A percentile compares a stretch with the other conserved stretches of the same genome.
These are phyloP conservation scores for Metalampra italica DNA, from an alignment of 2,888 invertebrate species.

Conservation along the genomic window DNA sequence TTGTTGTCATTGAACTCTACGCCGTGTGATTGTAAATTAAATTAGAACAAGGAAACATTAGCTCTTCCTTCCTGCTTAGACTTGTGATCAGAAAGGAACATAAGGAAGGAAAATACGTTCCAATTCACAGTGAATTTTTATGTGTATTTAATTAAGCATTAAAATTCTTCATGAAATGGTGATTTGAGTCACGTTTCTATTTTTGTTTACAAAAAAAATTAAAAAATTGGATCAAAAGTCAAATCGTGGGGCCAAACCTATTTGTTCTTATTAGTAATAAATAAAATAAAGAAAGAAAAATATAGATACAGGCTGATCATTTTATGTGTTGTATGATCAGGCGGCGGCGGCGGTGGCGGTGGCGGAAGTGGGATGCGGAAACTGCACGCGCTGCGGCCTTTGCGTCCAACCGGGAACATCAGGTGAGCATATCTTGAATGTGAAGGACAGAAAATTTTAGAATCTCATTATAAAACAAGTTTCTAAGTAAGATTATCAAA, in stretches of 20 bases:
- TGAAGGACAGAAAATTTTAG: too few relatives aligned
- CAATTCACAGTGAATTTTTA: background rate
- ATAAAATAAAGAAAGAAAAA: too few relatives aligned
- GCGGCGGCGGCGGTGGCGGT: slow-evolving; percentile 26
- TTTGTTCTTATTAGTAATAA: too few relatives aligned
- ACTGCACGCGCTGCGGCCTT: slow-evolving; percentile 59
- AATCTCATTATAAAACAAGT: too few relatives aligned
- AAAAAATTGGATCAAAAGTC: too few relatives aligned
- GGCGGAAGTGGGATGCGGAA: slow-evolving; percentile 51
- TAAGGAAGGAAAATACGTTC: slow-evolving; percentile 19
- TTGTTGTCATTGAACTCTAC: slow-evolving; percentile 27
- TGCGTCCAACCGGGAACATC: slow-evolving; percentile 60
- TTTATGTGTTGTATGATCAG: too few relatives aligned
- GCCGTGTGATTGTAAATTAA: slow-evolving; percentile 33
- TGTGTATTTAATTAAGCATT: background rate
- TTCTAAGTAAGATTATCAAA: too few relatives aligned
- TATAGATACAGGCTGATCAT: too few relatives aligned
- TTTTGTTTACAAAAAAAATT: too few relatives aligned
- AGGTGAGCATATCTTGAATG: slow-evolving; percentile 51
- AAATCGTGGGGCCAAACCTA: too few relatives aligned
- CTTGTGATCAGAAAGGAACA: slow-evolving; percentile 20
- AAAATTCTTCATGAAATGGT: too few relatives aligned
- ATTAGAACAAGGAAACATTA: slow-evolving; percentile 25
- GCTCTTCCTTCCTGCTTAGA: slow-evolving; percentile 25
- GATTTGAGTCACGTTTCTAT: too few relatives aligned